Evolutionary conservation across 2,113 vertebrate genomes (phyloP), one percentile per base, ranked within the genome.

Genomic region (Tamias sibiricus): DNA sequence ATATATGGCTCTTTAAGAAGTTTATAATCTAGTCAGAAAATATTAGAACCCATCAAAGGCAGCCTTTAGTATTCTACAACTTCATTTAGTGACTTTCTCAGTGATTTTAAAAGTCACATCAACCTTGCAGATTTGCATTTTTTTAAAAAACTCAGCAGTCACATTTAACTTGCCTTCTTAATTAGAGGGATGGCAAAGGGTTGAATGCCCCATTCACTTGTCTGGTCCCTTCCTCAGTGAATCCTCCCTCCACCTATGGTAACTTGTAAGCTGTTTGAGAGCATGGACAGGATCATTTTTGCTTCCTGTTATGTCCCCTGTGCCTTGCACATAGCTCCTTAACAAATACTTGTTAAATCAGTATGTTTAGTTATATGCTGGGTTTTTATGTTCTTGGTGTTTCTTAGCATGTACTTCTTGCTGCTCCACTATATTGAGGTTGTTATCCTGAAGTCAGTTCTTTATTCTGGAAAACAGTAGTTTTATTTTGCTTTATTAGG

Each of bases 401-500:
- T 12, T 64, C 17, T 72, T 57, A 72, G 71, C 32, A 28, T 69
- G 1, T 8, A 12, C 30, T 62, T 59, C 6, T 76, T 93, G 16
- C 35, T 82, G 57, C 1, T 71, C 19, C 14, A 4, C 19, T 84
- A 8, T 62, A 24, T 84, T 75, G 32, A 40, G 59, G 7, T 54
- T 87, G n/a, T 81, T 93, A 37, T 47, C 44, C 24, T 44, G 71
- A 79, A 64, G 64, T 68, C 19, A 79, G 30, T 71, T 8, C 28
- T 12, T 72, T 83, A 28, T 81, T 82, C 52, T 79, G 35, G 52
- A 40, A 35, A 87, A 40, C 12, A 74, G 42, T 80, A 80, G 8
- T n/a, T 90, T 89, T 57, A 75, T 81, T 93, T 95, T 90, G 47
- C 59, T 90, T 93, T 57, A 68, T 86, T 52, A 32, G 20, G 20